phyloP scores from a whole-genome alignment of 1,140 invertebrate genomes.

The Rhopalosiphum maidis region DNA sequence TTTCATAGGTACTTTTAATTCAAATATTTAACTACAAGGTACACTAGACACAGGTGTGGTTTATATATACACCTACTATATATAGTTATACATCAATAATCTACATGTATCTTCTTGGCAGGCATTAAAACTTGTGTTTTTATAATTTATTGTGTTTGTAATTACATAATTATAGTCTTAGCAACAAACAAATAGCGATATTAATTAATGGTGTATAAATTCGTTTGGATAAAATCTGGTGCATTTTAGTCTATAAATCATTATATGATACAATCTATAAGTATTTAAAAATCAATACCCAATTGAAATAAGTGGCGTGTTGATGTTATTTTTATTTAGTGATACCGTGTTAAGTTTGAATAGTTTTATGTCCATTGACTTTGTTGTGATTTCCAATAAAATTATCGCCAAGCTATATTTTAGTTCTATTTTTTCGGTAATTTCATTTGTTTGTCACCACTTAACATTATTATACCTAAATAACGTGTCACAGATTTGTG shows the following conservation, averaged over 20 bases:
- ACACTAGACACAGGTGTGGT: background rate
- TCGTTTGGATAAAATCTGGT: background rate
- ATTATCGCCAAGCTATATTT: background rate
- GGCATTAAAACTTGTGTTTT: background rate
- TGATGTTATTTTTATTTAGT: conserved; percentile 8
- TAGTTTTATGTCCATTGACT: conserved; percentile 28
- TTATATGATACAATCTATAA: conserved; percentile 8
- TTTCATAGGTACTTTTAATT: background rate
- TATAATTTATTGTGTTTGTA: conserved; percentile 1
- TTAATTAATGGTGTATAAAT: conserved; percentile 28
- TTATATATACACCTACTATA: background rate
- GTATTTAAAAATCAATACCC: background rate
- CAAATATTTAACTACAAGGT: background rate
- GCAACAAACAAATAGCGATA: background rate
- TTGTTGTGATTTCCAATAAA: background rate
- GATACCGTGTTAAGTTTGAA: background rate
- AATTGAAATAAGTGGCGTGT: background rate
- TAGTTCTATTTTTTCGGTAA: background rate
- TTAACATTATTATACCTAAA: conserved; percentile 18
- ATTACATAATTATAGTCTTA: conserved; percentile 26
- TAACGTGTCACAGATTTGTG: background rate
- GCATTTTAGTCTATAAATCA: background rate
- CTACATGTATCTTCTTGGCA: background rate
- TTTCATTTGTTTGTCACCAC: background rate
- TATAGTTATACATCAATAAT: background rate